A percentile compares a stretch with the other conserved stretches of the same genome.
These are phyloP conservation scores for Zygogramma bicolorata DNA, from an alignment of 2,888 invertebrate genomes.

Conservation along the genomic window DNA sequence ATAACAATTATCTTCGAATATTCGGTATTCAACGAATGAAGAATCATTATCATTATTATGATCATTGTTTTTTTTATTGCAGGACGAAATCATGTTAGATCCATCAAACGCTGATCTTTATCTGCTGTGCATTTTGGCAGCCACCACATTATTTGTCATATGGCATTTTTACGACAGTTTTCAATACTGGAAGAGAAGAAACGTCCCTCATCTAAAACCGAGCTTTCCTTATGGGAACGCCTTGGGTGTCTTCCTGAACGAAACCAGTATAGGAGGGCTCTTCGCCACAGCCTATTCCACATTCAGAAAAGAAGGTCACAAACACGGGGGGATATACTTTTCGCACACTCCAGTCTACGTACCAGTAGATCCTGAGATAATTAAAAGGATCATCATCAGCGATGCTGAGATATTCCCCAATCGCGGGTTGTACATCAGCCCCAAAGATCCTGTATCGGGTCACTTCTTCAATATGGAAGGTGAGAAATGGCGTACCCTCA, in stretches of 20 bases:
- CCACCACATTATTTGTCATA: slow-evolving; percentile 13
- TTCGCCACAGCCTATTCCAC: slow-evolving; percentile 41
- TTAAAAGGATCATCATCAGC: slow-evolving; percentile 69
- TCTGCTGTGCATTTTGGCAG: slow-evolving; percentile 1
- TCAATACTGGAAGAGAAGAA: slow-evolving; percentile 49
- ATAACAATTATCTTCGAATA: too few relatives aligned
- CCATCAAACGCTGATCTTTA: background rate
- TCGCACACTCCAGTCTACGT: slow-evolving; percentile 61
- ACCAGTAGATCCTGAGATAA: slow-evolving; percentile 53
- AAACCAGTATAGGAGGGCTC: slow-evolving; percentile 45
- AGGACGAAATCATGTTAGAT: background rate
- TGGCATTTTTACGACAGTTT: slow-evolving; percentile 74
- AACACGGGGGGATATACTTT: slow-evolving; percentile 58
- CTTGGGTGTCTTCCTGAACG: slow-evolving; percentile 34
- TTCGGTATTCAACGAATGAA: too few relatives aligned
- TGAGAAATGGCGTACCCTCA: slow-evolving; percentile 62
- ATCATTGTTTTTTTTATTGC: background rate
- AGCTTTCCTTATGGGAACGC: slow-evolving; percentile 51
- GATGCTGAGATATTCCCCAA: slow-evolving; percentile 67
- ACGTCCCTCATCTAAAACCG: slow-evolving; percentile 44
- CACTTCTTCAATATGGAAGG: slow-evolving; percentile 66
- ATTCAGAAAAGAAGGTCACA: slow-evolving; percentile 46
- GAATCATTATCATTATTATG: too few relatives aligned
- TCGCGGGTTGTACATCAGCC: slow-evolving; percentile 47
- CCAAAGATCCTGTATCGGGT: slow-evolving; percentile 62